Evolutionary conservation across 2,888 invertebrate species (phyloP), one percentile per base, ranked within the genome.

Genomic region (Leptogaster cylindrica): DNA sequence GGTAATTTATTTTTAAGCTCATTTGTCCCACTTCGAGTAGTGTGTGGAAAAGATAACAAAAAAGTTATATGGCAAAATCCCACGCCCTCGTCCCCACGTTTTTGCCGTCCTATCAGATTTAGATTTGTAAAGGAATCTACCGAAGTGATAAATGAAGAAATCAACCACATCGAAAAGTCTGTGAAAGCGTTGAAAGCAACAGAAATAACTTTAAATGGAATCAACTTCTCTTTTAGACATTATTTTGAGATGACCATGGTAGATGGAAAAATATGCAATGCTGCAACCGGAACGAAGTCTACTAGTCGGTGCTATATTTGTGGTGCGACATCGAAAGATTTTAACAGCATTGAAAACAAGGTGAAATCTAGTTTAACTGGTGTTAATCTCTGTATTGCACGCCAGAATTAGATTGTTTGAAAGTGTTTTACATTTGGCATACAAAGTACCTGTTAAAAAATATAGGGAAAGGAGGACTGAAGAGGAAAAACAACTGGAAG

Each of bases 381-480:
- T 52, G 8, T 46, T 68, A 10, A 65, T 46, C 33, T 65, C 55
- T 31, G n/a, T n/a, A n/a, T 31, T 66, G 16, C 46, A 69, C 63
- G 52, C 66, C 2, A 70, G 76, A 65, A 76, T 76, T 18, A 46
- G 75, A 28, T 65, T 73, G 44, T 75, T 76, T 69, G 73, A 76
- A 70, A 72, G 66, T 31, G 27, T 77, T 6, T 64, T 78, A 8
- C 76, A 78, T 70, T 18, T 78, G 7, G 52, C 75, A 14, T 76
- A 78, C 65, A 76, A 76, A 66, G 58, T 77, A 8, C 71, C 73
- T 6, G 31, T 76, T 36, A 73, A 74, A 63, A 75, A 74, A 68
- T 76, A n/a, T n/a, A n/a, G 75, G 73, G 73, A 75, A 70, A 28
- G 55, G 27, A 46, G 65, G 65, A 50, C 12, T 27, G 25, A 33